Evolutionary conservation across 35 echinoderm and acorn worm genomes (phyloP), one percentile per base, ranked within the genome.

Genomic region (Anneissia japonica): DNA sequence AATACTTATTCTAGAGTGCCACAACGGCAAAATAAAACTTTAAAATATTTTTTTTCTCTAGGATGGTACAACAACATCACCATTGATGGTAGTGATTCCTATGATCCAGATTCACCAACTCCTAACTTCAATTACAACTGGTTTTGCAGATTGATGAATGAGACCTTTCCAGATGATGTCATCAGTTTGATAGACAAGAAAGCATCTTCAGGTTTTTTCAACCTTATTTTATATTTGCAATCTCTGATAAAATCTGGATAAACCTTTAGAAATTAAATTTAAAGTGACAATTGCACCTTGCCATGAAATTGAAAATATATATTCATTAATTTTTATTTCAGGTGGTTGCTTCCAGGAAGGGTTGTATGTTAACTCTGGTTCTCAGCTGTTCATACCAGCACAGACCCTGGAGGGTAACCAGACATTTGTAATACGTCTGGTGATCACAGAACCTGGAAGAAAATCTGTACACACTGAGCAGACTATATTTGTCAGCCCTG

Each of bases 71-170:
- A 74, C 3, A 79, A 92, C 30, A 64, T 97, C 31, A 46, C 56
- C 6, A 36, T 97, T 30, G 94, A 97, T 87, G 94, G 87, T 37
- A 90, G 87, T 1, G 37, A 73, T 12, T 97, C 94, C 4, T 84
- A 87, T 38, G 94, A 97, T 43, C 94, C 94, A n/a, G 94, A 92
- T 35, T 30, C 31, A 37, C 46, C 81, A 19, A 40, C 7, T 39
- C 38, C 64, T 23, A 82, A 36, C 31, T 33, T 93, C 12, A 80
- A 35, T 26, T 93, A 74, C 77, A 83, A 73, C 31, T 97, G 95
- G 95, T 97, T 83, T 72, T 97, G 95, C 39, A 84, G 89, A 56
- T 36, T 77, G 35, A 46, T 79, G 3, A 97, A 91, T 46, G 91
- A 93, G 85, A 88, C 95, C 5, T 93, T 91, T 77, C 95, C 95